These are phyloP conservation scores for Chymomyza fuscimana DNA, from an alignment of 2,888 invertebrate species.

Conservation along the genomic window DNA sequence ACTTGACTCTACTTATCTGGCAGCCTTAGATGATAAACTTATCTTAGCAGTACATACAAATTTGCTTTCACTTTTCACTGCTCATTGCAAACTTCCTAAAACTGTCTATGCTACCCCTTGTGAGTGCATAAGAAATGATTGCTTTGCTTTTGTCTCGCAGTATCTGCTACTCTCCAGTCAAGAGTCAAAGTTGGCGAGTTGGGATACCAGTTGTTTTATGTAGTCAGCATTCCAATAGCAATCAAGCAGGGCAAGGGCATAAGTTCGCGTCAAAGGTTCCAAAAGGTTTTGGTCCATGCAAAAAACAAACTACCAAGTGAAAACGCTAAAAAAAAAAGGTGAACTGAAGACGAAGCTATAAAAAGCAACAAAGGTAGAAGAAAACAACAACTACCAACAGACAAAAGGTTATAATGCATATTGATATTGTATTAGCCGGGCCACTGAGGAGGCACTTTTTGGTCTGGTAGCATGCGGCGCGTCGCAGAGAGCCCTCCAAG, in stretches of 20 bases:
- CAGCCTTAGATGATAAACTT: too few relatives aligned
- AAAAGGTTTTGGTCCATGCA: conserved; percentile 42
- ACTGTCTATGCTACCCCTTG: not conserved
- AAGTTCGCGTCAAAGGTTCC: conserved; percentile 77
- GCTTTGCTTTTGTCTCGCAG: conserved; percentile 9
- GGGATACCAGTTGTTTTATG: conserved; percentile 1
- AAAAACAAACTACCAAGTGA: conserved; percentile 54
- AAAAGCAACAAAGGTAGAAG: not conserved
- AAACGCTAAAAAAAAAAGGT: conserved; percentile 29
- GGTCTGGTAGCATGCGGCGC: conserved; percentile 50
- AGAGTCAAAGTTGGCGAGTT: not conserved
- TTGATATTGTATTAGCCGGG: conserved; percentile 54
- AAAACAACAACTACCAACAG: conserved; percentile 17
- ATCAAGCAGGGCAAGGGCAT: conserved; percentile 62
- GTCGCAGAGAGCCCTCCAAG: conserved; percentile 21
- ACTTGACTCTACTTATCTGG: too few relatives aligned
- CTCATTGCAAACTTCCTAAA: too few relatives aligned
- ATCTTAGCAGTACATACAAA: too few relatives aligned
- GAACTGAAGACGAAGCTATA: not conserved
- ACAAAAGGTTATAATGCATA: conserved; percentile 37
- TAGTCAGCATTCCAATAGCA: not conserved
- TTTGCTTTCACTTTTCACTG: too few relatives aligned
- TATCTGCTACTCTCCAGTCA: conserved; percentile 5
- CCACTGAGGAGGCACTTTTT: conserved; percentile 3
- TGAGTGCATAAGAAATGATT: not conserved